These are phyloP conservation scores for Cheirogaleus major DNA, from an alignment of 2,797 vertebrate genomes.

Conservation along the genomic window DNA sequence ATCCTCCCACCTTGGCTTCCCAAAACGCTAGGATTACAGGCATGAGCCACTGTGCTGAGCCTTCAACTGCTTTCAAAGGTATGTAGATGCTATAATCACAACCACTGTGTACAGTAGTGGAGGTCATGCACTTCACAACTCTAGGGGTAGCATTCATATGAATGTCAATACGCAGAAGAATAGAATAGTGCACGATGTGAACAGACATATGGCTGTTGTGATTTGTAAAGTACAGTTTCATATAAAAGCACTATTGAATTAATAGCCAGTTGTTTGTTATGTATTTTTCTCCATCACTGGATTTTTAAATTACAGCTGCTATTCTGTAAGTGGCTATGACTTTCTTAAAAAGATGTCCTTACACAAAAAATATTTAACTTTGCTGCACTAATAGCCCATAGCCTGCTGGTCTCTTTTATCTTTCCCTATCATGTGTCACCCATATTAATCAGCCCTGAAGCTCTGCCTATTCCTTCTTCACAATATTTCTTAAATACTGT, in stretches of 20 bases:
- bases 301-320: neutral
- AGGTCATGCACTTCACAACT: neutral
- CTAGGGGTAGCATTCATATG: neutral
- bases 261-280: neutral
- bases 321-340: neutral
- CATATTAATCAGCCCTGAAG: neutral
- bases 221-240: neutral
- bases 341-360: slow-evolving; percentile 22
- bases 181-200: neutral
- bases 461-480: neutral
- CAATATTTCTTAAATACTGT: neutral
- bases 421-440: neutral
- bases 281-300: neutral
- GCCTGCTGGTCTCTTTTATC: neutral
- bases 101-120: neutral
- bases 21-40: neutral
- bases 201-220: neutral
- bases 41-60: neutral
- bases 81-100: neutral
- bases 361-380: neutral
- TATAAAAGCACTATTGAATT: slow-evolving; percentile 8
- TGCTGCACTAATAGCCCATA: neutral
- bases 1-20: neutral
- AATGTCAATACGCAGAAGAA: neutral
- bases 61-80: neutral